Percentiles rank a stretch among this genome's conserved stretches.
These are phyloP conservation scores for Eurytoma californica DNA, from an alignment of 2,888 invertebrate genomes.

Conservation along the genomic window DNA sequence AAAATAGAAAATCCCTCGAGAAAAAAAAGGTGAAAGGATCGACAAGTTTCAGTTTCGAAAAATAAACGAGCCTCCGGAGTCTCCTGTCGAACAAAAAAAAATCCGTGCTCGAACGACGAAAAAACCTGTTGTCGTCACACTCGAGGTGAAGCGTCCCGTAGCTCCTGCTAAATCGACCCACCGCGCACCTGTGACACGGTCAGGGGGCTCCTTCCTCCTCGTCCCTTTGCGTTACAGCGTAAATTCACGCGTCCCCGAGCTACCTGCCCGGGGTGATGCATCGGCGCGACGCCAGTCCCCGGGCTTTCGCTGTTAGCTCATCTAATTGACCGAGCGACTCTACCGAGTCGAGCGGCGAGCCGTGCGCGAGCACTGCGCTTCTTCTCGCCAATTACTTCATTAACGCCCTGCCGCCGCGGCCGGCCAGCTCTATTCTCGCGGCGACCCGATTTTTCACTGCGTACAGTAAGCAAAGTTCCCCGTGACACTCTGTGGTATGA, in stretches of 20 bases:
- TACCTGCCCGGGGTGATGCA: background rate
- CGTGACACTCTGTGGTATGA: background rate
- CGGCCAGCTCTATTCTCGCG: constrained; percentile 6
- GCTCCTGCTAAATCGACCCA: background rate
- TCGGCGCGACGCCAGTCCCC: background rate
- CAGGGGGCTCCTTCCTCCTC: background rate
- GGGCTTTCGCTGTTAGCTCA: background rate
- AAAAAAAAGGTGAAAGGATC: too few relatives aligned
- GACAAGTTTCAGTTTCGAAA: too few relatives aligned
- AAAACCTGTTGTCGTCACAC: background rate
- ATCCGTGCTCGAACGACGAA: too few relatives aligned
- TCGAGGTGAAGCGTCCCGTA: background rate
- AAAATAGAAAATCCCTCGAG: too few relatives aligned
- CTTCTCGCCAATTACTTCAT: constrained; percentile 45
- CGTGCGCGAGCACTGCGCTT: constrained; percentile 21
- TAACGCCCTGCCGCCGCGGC: constrained; percentile 14
- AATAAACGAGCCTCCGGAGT: too few relatives aligned
- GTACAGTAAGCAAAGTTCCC: background rate
- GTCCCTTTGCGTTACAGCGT: background rate
- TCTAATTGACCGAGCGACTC: constrained; percentile 34
- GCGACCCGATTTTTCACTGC: background rate
- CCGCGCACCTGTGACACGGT: background rate
- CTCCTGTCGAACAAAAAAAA: too few relatives aligned
- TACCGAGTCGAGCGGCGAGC: too few relatives aligned
- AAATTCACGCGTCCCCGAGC: background rate